phyloP scores from a whole-genome alignment of 2,888 invertebrate species.

The Neoascia interrupta region DNA sequence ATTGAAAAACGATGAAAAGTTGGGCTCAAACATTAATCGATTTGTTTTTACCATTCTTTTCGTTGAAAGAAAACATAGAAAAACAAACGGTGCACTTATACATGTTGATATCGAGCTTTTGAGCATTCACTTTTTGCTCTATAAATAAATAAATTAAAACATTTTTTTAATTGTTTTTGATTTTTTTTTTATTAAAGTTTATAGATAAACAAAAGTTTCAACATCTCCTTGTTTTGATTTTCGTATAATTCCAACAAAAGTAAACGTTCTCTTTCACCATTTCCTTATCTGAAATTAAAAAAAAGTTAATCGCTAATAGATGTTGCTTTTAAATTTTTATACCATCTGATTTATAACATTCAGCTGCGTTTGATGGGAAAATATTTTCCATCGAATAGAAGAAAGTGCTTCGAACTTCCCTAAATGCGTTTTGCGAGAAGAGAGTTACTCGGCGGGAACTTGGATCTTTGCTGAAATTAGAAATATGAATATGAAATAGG shows the following conservation, averaged over 20 bases:
- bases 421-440: constrained; percentile 75
- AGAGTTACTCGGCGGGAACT: constrained; percentile 76
- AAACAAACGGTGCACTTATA: no score
- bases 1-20: constrained; percentile 13
- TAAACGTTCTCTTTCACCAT: constrained; percentile 75
- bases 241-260: constrained; percentile 76
- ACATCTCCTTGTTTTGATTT: constrained; percentile 72
- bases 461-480: constrained; percentile 76
- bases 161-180: background rate
- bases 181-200: background rate
- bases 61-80: background rate
- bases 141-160: no score
- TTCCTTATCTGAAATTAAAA: constrained; percentile 73
- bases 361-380: constrained; percentile 75
- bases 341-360: constrained; percentile 75
- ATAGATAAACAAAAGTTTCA: constrained; percentile 3
- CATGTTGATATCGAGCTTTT: no score
- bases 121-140: no score
- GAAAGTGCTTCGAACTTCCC: constrained; percentile 75
- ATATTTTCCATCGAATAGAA: constrained; percentile 77
- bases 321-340: background rate
- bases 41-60: constrained; percentile 3
- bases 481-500: no score
- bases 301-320: background rate
- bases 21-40: constrained; percentile 21